phyloP scores from a whole-genome alignment of 1,140 invertebrate species.

The Tetramorium simillimum region DNA sequence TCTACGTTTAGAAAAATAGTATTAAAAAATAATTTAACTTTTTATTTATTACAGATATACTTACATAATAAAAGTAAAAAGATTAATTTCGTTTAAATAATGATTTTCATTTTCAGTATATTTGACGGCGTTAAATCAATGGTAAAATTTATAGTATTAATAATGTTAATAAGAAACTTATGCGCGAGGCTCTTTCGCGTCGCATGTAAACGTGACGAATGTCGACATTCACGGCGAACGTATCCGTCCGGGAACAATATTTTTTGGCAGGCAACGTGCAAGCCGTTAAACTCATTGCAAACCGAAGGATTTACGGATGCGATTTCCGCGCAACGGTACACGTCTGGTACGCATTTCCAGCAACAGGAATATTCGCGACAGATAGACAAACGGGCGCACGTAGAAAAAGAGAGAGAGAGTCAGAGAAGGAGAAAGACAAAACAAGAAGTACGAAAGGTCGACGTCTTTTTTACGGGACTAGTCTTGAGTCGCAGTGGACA shows the following conservation, averaged over 20 bases:
- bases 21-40: background rate
- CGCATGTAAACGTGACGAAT: conserved; percentile 27
- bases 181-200: background rate
- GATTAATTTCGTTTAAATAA: conserved; percentile 17
- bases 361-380: conserved; percentile 42
- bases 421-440: background rate
- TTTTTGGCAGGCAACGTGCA: conserved; percentile 36
- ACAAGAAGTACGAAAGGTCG: conserved; percentile 46
- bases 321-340: background rate
- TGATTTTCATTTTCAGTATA: background rate
- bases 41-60: background rate
- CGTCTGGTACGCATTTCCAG: conserved; percentile 44
- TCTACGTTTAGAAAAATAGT: background rate
- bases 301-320: conserved; percentile 62
- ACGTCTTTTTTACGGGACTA: conserved; percentile 52
- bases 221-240: conserved; percentile 6
- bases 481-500: conserved; percentile 35
- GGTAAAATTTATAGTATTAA: background rate
- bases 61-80: background rate
- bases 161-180: conserved; percentile 13
- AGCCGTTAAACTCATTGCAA: conserved; percentile 55
- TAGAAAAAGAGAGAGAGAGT: background rate
- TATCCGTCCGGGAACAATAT: conserved; percentile 1
- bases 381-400: background rate
- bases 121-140: background rate